Base-by-base conservation (phyloP, 1,140 invertebrate species). In the Drosophila mauritiana region DNA sequence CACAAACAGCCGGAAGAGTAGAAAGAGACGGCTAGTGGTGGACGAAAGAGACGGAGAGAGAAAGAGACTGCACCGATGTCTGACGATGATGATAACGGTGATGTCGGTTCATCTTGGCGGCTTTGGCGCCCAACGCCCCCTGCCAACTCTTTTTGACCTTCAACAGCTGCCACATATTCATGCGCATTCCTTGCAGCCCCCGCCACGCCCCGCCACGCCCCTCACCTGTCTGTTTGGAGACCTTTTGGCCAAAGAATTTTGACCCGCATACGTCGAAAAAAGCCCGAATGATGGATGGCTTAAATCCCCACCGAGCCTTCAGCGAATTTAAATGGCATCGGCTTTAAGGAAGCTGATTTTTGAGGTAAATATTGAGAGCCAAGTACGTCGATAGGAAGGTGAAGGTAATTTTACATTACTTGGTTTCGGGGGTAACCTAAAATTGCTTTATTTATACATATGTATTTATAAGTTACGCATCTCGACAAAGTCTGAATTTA, bases 91-190 rank as follows among this genome's bases (percentile, higher is more conserved):
- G 64, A 64, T 49, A 52, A 58, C 31, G 62, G 45, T 34, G 58
- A 58, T 55, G 42, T 62, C 45, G 45, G 48, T 36, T 68, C 45
- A 64, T 58, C 42, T 82, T 59, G 67, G 64, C 64, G 65, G 67
- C 65, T 43, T 59, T 62, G 48, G 15, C 31, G 13, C 53, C 22
- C 48, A 36, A 34, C 22, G 45, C 17, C 31, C 12, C 46, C 6
- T 11, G 54, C 22, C 57, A 36, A 31, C 73, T 49, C 52, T 46
- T 40, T 78, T 78, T 89, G 84, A 89, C 84, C 84, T 89, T 89
- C 84, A 89, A 62, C 84, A 89, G 80, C 84, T 78, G 79, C 83
- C 76, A 80, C 78, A 80, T 77, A 77, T 84, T 80, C 62, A 61
- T 68, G 68, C 59, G 73, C 59, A 77, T 80, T 72, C 68, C 64